Base-by-base conservation (phyloP, 2,888 invertebrate species). In the Hirtodrosophila cameraria region DNA sequence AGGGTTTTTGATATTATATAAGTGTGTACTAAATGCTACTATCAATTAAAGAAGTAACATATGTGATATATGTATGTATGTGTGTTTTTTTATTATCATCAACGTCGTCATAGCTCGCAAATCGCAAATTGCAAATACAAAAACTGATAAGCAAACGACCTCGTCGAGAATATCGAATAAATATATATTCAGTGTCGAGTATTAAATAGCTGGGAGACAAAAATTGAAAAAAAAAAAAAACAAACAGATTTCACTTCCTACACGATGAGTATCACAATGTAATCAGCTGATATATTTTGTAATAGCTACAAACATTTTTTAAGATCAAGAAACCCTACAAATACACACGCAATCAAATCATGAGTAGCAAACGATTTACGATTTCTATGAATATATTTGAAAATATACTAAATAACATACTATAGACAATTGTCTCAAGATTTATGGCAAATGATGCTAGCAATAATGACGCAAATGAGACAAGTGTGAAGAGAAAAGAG, bases 281-380 rank as follows among this genome's bases (percentile, higher is more conserved):
- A 7, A 61, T 31, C 60, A 61, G 62, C 60, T 45, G 53, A 43
- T 43, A 43, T 43, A 31, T 25, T 12, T 39, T 38, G 3, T 30
- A 46, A 20, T 15, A 53, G 12, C 8, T 18, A 15, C 13, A 35
- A 20, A 25, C 23, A 18, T 33, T 58, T 41, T 35, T 67, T 60
- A 27, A 62, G 58, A 81, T 75, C 64, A 57, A 64, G 82, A 85
- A 79, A 81, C 59, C 68, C 30, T 78, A 81, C 35, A 65, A 74
- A 61, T 52, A 65, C 27, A 35, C 23, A 60, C 45, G 38, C 60
- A 39, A 49, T 20, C 31, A 49, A 38, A 27, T 39, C 45, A 45
- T 54, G 55, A 42, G 30, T 45, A 31, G 35, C n/a, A 42, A 57
- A 16, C 36, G 35, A 35, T 54, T 55, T 55, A 13, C n/a, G n/a